These are phyloP conservation scores for Parapristionchus giblindavisi DNA, from an alignment of 2,888 invertebrate species.

Conservation along the genomic window DNA sequence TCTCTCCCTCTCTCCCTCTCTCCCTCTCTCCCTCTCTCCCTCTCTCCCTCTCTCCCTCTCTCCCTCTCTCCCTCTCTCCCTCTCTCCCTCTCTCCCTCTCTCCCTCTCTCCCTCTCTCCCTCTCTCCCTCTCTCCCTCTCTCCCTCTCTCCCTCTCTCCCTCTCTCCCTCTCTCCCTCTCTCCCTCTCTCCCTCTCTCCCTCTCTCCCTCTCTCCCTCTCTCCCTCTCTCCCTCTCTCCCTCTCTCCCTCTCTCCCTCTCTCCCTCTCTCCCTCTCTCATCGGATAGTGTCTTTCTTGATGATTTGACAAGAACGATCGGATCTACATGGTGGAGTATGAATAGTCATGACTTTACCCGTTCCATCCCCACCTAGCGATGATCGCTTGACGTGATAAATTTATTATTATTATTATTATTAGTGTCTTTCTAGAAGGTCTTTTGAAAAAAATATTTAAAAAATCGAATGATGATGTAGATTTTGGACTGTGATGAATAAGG, in stretches of 20 bases:
- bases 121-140: not conserved
- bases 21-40: not conserved
- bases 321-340: no score
- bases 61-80: not conserved
- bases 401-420: no score
- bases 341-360: no score
- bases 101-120: not conserved
- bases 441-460: no score
- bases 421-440: no score
- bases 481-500: no score
- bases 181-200: not conserved
- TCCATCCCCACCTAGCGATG: no score
- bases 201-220: conserved; percentile 1
- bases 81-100: not conserved
- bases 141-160: not conserved
- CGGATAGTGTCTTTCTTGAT: not conserved
- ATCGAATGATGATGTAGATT: no score
- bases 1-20: not conserved
- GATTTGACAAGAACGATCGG: not conserved
- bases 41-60: not conserved
- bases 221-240: not conserved
- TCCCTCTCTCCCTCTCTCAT: not conserved
- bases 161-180: conserved; percentile 7
- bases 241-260: not conserved
- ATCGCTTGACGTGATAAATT: no score